These are phyloP conservation scores for Alsophila aescularia DNA, from an alignment of 2,888 invertebrate genomes.

Conservation along the genomic window DNA sequence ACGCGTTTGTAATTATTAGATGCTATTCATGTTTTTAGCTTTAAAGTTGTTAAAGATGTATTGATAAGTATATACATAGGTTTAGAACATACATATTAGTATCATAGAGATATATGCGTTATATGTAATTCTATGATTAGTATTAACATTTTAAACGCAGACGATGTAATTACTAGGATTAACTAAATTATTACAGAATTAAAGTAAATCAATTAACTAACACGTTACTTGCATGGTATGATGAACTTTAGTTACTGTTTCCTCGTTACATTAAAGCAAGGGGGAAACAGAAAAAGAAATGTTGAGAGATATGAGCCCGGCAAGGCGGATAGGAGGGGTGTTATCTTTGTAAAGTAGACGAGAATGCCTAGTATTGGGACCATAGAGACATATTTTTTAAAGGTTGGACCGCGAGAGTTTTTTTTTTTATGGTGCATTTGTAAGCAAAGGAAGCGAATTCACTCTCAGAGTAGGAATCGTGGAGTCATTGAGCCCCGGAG, in stretches of 20 bases:
- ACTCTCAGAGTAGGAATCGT: too few relatives aligned
- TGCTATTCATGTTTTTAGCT: not conserved
- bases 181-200: too few relatives aligned
- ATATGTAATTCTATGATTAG: too few relatives aligned
- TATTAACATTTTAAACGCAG: too few relatives aligned
- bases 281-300: slow-evolving; percentile 47
- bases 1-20: not conserved
- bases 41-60: not conserved
- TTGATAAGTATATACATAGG: too few relatives aligned
- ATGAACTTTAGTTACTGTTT: slow-evolving; percentile 12
- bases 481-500: too few relatives aligned
- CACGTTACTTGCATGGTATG: not conserved
- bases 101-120: too few relatives aligned
- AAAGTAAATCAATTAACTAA: not conserved
- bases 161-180: too few relatives aligned
- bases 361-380: slow-evolving; percentile 43
- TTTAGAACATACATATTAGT: too few relatives aligned
- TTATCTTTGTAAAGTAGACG: slow-evolving; percentile 59
- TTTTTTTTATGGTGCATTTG: not conserved
- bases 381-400: slow-evolving; percentile 3
- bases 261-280: not conserved
- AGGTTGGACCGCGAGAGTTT: not conserved
- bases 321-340: slow-evolving; percentile 9
- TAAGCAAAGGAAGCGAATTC: too few relatives aligned
- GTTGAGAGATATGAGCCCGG: slow-evolving; percentile 43